Percentiles rank a stretch among this genome's conserved stretches.
These are phyloP conservation scores for Trichechus manatus DNA, from an alignment of 2,113 vertebrate genomes.

Conservation along the genomic window DNA sequence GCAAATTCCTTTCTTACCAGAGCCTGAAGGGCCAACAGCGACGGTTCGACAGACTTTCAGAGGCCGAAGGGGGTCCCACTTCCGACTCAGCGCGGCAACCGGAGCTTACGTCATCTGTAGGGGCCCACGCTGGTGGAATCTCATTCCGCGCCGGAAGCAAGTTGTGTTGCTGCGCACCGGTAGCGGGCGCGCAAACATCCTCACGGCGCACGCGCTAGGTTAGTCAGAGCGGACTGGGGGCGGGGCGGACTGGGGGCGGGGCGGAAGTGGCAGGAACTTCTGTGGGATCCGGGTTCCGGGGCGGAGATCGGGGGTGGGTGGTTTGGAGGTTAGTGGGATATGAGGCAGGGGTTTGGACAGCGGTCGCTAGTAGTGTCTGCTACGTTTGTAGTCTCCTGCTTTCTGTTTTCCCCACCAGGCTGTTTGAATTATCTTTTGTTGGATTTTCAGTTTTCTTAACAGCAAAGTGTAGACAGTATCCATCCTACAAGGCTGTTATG, in stretches of 20 bases:
- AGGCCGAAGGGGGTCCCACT: conserved; percentile 52
- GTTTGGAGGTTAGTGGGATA: fast-evolving
- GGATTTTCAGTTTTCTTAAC: conserved; percentile 1
- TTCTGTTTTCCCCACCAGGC: neutral
- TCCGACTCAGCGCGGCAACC: conserved; percentile 65
- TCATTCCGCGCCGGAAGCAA: conserved; percentile 68
- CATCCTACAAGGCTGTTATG: neutral
- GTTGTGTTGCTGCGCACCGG: fast-evolving
- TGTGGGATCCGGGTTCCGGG: fast-evolving
- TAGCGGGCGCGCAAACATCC: neutral
- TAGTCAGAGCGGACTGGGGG: fast-evolving
- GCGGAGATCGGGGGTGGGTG: fast-evolving
- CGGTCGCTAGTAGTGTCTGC: fast-evolving
- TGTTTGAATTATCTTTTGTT: neutral
- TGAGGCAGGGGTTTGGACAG: fast-evolving
- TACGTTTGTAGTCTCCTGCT: no score
- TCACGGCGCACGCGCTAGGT: neutral
- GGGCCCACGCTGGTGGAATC: neutral
- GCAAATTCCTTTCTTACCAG: conserved; percentile 70
- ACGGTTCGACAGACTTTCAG: conserved; percentile 38
- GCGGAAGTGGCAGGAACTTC: neutral
- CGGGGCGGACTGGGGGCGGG: neutral
- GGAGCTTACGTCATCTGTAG: conserved; percentile 53
- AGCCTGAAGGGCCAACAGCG: conserved; percentile 69
- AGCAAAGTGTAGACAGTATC: neutral